Base-by-base conservation (phyloP, 2,888 invertebrate species). In the Noctua comes region DNA sequence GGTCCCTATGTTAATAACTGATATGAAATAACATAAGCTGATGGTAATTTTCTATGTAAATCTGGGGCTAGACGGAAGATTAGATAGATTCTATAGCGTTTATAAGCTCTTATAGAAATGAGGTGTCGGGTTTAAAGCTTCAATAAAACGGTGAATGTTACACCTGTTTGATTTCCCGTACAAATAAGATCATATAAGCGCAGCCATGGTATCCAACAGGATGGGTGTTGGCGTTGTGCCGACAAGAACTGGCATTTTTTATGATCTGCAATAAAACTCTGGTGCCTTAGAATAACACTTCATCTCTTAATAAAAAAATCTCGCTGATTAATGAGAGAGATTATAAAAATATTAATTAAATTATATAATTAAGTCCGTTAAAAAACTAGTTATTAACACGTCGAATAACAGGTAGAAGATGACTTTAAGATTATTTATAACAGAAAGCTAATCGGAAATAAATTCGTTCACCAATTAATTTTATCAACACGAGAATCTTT, bases 391-490 rank as follows among this genome's bases (percentile, higher is more conserved):
- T 84, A 76, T 71, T 68, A 71, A 76, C 51, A 79, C 65, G 46
- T 57, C 73, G 24, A 68, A 73, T 74, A 64, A 73, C 54, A 73
- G 54, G 75, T 80, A 70, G 65, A 78, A 76, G 85, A 85, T 62
- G 82, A 48, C 65, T 85, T 57, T 40, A n/a, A 59, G 70, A 48
- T 84, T 70, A 85, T 85, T 70, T 74, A 69, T 73, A 72, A 51
- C 89, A 91, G 91, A 91, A 91, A 91, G 90, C 68, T 73, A 86
- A 85, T 85, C 66, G 72, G 75, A 79, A 85, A 79, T 84, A 83
- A 88, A 85, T 80, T 80, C 78, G 80, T 77, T 73, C 74, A 86
- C 79, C 80, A 86, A 88, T 89, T 90, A 88, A 84, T 88, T 83
- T 88, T 85, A 87, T 90, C 86, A 89, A 77, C 66, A 79, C 70